A percentile compares a stretch with the other conserved stretches of the same genome.
These are phyloP conservation scores for Sphaeramia orbicularis DNA, from an alignment of 2,797 vertebrate species.

Conservation along the genomic window DNA sequence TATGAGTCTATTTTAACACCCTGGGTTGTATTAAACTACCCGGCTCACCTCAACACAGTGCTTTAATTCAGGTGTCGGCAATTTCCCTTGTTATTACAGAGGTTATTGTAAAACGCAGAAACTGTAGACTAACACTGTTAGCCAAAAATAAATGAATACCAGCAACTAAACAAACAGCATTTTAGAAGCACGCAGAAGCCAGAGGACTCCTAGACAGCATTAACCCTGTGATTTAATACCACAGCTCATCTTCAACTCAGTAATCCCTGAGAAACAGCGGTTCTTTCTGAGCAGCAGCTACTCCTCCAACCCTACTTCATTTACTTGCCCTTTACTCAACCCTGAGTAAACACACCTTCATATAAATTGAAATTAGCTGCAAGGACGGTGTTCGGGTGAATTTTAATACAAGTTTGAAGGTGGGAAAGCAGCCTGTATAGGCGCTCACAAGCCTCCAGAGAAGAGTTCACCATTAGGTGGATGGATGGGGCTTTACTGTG, in stretches of 20 bases:
- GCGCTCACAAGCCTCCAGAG: slow-evolving; percentile 43
- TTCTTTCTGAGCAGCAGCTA: slow-evolving; percentile 28
- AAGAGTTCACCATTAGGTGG: slow-evolving; percentile 65
- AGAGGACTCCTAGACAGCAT: slow-evolving; percentile 28
- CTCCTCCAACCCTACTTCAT: slow-evolving; percentile 28
- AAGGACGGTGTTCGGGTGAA: slow-evolving; percentile 57
- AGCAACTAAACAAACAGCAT: slow-evolving; percentile 10
- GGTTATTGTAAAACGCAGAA: slow-evolving; percentile 23
- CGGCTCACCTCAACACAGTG: slow-evolving; percentile 5
- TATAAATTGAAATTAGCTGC: slow-evolving; percentile 66
- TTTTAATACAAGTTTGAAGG: slow-evolving; percentile 63
- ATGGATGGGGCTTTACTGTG: slow-evolving; percentile 77
- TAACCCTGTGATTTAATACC: slow-evolving; percentile 51
- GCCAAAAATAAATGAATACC: slow-evolving; percentile 7
- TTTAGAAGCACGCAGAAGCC: slow-evolving; percentile 14
- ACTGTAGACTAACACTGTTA: slow-evolving; percentile 9
- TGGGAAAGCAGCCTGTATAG: slow-evolving; percentile 20
- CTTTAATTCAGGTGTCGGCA: slow-evolving; percentile 17
- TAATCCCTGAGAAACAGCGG: slow-evolving; percentile 41
- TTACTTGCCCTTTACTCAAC: slow-evolving; percentile 59
- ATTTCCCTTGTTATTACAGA: background rate
- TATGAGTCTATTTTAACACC: slow-evolving; percentile 45
- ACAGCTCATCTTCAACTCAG: slow-evolving; percentile 35
- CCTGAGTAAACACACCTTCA: slow-evolving; percentile 61
- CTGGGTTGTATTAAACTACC: slow-evolving; percentile 23